Base-by-base conservation (phyloP, 1,140 invertebrate species). In the Neelides sp. region DNA sequence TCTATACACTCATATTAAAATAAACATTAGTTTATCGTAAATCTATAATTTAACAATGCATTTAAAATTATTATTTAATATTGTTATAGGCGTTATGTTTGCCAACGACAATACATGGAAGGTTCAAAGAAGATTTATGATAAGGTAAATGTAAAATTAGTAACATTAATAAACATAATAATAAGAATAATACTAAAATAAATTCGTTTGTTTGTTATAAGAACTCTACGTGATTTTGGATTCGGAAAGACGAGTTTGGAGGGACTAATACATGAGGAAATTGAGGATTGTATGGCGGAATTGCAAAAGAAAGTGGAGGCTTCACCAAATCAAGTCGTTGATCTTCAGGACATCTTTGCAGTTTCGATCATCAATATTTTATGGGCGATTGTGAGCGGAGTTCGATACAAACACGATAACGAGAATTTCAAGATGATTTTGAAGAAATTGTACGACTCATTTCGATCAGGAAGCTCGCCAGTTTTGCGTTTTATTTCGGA, bases 211-310 rank as follows among this genome's bases (percentile, higher is more conserved):
- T 19, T 4, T 39, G 5, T 15, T 39, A 39, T 39, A 13, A 75
- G 75, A 48, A 75, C 79, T 48, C 70, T 90, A 54, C 72, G 73
- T 23, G 69, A 77, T 27, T 69, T 84, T 5, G 85, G 85, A 12
- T 83, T 84, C 52, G 84, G 84, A 0, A 79, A 80, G 61, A 71
- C 67, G 1, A 65, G 69, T 34, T 85, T 88, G 78, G 78, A 82
- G 57, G 69, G 74, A 4, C 73, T 80, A 43, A 80, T 89, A 12
- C 70, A 75, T 47, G 72, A 75, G 0, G 82, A 88, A 64, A 55
- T 80, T 2, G 35, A 58, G 1, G 59, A 67, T 1, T 48, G 28
- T 32, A 17, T 55, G 5, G 32, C 27, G n/a, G 10, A 30, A 19
- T 27, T 55, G 17, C 40, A 48, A 3, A 52, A 52, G 12, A 48